Conservation (phyloP, 2,888 invertebrate genomes). For the Pristionchus japonicus region DNA sequence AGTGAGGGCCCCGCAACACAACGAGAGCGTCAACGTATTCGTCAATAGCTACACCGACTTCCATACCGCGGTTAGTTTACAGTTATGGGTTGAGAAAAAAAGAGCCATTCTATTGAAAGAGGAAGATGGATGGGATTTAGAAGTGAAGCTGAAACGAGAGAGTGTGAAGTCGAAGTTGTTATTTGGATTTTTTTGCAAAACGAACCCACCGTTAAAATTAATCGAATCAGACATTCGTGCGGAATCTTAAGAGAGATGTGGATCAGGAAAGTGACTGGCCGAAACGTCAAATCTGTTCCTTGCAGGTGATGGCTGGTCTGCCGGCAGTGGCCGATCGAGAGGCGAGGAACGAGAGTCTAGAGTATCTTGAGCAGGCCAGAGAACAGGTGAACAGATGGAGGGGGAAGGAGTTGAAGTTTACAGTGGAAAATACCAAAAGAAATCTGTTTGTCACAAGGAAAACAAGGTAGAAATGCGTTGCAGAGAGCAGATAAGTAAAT, state of each 20-base stretch:
- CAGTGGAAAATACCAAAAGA: too few species aligned
- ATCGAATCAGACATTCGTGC: not conserved
- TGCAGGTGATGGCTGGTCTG: constrained; percentile 45
- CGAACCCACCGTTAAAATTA: not conserved
- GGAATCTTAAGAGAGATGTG: not conserved
- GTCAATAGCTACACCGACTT: constrained; percentile 66
- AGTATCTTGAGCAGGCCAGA: not conserved
- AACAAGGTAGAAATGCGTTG: not conserved
- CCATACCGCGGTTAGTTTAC: constrained; percentile 59
- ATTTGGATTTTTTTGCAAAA: too few species aligned
- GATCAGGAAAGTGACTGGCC: not conserved
- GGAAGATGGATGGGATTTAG: not conserved
- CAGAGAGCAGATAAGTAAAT: not conserved
- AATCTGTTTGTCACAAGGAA: too few species aligned
- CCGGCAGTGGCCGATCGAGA: constrained; percentile 16
- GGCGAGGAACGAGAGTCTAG: constrained; percentile 38
- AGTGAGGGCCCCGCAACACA: constrained; percentile 61
- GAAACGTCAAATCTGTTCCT: not conserved
- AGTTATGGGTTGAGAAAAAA: too few species aligned
- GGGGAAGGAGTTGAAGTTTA: too few species aligned
- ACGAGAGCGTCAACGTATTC: constrained; percentile 66
- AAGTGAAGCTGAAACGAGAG: not conserved
- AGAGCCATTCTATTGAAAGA: too few species aligned
- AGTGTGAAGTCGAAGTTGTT: too few species aligned
- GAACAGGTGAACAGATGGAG: constrained; percentile 32